Percentiles rank a stretch among this genome's conserved stretches.
These are phyloP conservation scores for Ctenomys sociabilis DNA, from an alignment of 2,113 vertebrate genomes.

Conservation along the genomic window DNA sequence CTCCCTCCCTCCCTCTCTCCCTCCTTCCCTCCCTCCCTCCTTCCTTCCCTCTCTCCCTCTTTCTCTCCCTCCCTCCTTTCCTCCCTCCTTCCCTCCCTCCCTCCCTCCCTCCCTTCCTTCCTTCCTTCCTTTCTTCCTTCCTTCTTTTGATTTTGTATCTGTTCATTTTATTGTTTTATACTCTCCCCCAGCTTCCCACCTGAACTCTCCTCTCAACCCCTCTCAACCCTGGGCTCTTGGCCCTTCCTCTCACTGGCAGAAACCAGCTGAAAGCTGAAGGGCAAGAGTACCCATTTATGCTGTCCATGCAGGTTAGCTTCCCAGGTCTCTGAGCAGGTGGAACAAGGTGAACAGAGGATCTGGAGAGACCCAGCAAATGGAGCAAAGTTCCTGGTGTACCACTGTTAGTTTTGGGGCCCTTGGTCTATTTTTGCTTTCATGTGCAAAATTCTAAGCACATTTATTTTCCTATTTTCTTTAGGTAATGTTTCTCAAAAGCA, in stretches of 20 bases:
- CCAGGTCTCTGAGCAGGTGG: neutral
- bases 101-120: too few relatives aligned
- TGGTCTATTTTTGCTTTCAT: neutral
- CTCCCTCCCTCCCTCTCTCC: too few relatives aligned
- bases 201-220: neutral
- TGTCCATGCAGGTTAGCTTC: neutral
- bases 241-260: neutral
- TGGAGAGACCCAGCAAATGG: neutral
- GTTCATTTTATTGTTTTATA: neutral
- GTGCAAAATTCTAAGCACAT: slow-evolving; percentile 53
- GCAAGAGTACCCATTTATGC: neutral
- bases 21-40: too few relatives aligned
- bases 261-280: neutral
- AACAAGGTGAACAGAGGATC: neutral
- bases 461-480: slow-evolving; percentile 33
- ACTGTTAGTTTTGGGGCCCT: neutral
- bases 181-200: neutral
- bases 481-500: slow-evolving; percentile 56
- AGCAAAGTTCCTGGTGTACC: neutral
- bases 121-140: too few relatives aligned
- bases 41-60: neutral
- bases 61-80: neutral
- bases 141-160: neutral
- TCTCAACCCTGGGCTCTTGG: neutral
- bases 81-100: too few relatives aligned